Evolutionary conservation across 1,140 invertebrate genomes (phyloP), one percentile per base, ranked within the genome.

Genomic region (Acyrthosiphon pisum): DNA sequence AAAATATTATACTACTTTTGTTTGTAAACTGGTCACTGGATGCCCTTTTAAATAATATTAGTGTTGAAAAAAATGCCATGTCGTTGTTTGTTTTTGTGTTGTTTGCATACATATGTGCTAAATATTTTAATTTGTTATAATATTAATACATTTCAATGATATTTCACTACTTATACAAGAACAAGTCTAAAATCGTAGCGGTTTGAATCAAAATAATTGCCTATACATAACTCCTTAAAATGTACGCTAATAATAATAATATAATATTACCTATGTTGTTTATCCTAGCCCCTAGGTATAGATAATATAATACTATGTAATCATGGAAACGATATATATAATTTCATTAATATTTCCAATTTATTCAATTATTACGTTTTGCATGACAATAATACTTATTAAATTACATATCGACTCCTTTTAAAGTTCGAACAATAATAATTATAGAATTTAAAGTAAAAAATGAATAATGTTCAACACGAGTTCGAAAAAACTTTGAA

Each of bases 401-500:
- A 76, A 76, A 76, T 76, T 76, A 2, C 30, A 0, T n/a, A n/a
- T 68, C 30, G 8, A 26, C 30, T 76, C 4, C 18, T 76, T 76
- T 76, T n/a, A 68, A 68, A 68, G n/a, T 68, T 68, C 3, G 26
- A 60, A 60, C 26, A 60, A 30, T 60, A 60, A 26, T 26, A 60
- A 60, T 60, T 60, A 60, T 60, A 60, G 23, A 60, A 30, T 30
- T 60, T 60, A 3, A 68, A 6, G 9, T n/a, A 76, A 0, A 84
- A 23, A 41, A 84, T 84, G 83, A 41, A 44, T 41, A 41, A 84
- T 41, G 2, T 41, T 83, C n/a, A 41, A 20, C 35, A 83, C 1
- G 99, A 99, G 96, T 98, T 99, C 48, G 99, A 99, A 96, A 99
- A 99, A 96, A 99, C 98, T 23, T 96, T 99, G 94, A 99, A 99